Base-by-base conservation (phyloP, 2,888 invertebrate species). In the Noctua comes region DNA sequence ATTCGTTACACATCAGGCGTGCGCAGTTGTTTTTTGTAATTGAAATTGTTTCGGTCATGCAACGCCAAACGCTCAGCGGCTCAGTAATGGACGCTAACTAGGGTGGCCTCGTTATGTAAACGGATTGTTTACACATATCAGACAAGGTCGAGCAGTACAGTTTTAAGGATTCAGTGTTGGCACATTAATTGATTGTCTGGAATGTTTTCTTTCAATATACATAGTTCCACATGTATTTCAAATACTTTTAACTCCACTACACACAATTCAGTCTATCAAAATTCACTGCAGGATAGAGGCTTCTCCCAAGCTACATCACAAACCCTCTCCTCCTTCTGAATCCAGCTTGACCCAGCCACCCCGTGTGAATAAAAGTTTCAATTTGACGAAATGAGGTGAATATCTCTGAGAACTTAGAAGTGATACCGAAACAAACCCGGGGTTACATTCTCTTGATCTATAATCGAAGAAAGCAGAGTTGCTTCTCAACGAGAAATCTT, bases 71-170 rank as follows among this genome's bases (percentile, higher is more conserved):
- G 86, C 62, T 82, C 57, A 74, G 83, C 51, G 59, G 90, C 88
- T 93, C 90, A 89, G 85, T 89, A 90, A 90, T 91, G 89, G 89
- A 87, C 86, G 83, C 89, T 89, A 90, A 91, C 87, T 89, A 89
- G 88, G 89, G 89, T 90, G 93, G 89, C 95, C 95, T 95, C 91
- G 93, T 94, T 93, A 93, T 92, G 91, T 94, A 93, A 94, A 85
- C 85, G 84, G 89, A 94, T 93, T 93, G 94, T 93, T 93, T 93
- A 91, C 92, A 92, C 91, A 93, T 91, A 86, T 82, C 80, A 86
- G 82, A 90, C 94, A 94, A 95, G 95, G 95, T 92, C 93, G 88
- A 84, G 84, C 78, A 43, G 43, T 87, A 86, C 88, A 87, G 86
- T 88, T 88, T 90, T 86, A 84, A 86, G 86, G 80, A 86, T 87